Conservation (phyloP, 2,797 vertebrate species). For the Limnodromus scolopaceus region DNA sequence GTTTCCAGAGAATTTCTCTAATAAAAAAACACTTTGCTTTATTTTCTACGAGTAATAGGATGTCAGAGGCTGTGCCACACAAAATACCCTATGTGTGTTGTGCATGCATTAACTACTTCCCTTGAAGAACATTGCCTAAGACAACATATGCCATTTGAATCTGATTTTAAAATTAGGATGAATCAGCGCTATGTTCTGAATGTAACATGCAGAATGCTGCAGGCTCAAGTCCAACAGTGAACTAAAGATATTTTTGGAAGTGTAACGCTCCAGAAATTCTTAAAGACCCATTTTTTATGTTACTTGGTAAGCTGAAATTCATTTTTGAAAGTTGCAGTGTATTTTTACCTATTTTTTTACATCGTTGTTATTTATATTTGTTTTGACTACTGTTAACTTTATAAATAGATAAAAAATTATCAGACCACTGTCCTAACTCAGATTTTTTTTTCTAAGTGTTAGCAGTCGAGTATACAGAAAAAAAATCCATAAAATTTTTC, state of each 20-base stretch:
- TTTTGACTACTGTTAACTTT: constrained; percentile 23
- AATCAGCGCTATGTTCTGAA: constrained; percentile 3
- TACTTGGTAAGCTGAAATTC: constrained; percentile 27
- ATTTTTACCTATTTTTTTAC: constrained; percentile 13
- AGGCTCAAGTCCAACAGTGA: constrained; percentile 44
- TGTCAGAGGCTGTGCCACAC: background rate
- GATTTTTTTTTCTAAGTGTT: background rate
- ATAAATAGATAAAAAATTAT: background rate
- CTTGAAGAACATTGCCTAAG: constrained; percentile 31
- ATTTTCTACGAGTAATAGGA: background rate
- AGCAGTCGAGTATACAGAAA: background rate
- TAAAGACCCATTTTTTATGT: background rate
- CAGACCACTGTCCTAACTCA: background rate
- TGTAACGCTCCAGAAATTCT: constrained; percentile 20
- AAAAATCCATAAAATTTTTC: background rate
- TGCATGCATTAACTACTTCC: background rate
- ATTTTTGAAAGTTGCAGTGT: background rate
- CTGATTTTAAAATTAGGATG: constrained; percentile 14
- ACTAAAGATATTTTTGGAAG: constrained; percentile 63
- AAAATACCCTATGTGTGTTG: background rate
- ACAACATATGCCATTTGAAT: constrained; percentile 34
- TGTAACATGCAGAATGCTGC: constrained; percentile 23
- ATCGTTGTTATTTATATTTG: background rate
- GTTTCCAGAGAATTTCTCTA: background rate
- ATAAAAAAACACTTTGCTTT: background rate